These are phyloP conservation scores for Pseudococcus jackbeardsleyi DNA, from an alignment of 2,888 invertebrate species.

Conservation along the genomic window DNA sequence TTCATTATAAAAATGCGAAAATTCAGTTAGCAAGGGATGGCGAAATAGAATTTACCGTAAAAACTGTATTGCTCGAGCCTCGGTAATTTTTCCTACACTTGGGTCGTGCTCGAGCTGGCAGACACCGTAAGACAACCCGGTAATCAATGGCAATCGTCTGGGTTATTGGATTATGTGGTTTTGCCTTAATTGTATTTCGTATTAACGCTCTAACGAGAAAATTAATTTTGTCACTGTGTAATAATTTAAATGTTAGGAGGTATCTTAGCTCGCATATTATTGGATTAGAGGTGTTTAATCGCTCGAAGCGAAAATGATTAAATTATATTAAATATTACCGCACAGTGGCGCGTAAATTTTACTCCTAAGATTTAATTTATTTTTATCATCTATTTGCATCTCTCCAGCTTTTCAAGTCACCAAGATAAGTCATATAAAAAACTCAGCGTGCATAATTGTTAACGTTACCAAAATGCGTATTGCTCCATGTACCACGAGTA, in stretches of 20 bases:
- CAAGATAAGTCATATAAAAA: background rate
- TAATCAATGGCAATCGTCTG: conserved; percentile 36
- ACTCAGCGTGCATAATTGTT: background rate
- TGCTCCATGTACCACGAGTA: conserved; percentile 8
- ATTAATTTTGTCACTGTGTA: conserved; percentile 48
- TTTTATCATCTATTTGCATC: background rate
- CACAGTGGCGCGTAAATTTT: background rate
- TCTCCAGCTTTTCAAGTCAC: background rate
- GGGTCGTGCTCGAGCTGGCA: background rate
- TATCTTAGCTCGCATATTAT: conserved; percentile 42
- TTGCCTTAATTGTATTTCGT: conserved; percentile 48
- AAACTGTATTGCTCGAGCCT: background rate
- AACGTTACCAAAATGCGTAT: background rate
- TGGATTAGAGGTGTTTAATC: conserved; percentile 43
- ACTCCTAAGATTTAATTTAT: conserved; percentile 30
- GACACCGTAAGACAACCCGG: conserved; percentile 2
- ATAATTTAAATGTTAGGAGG: conserved; percentile 25
- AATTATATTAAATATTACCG: conserved; percentile 40
- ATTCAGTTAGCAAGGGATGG: conserved; percentile 32
- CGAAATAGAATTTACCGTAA: conserved; percentile 17
- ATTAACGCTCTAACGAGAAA: conserved; percentile 47
- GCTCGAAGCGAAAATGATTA: conserved; percentile 42
- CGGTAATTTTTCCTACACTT: background rate
- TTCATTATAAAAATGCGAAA: conserved; percentile 51
- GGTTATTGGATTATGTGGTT: conserved; percentile 37